phyloP scores from a whole-genome alignment of 2,888 invertebrate species.

The Platynereis dumerilii region DNA sequence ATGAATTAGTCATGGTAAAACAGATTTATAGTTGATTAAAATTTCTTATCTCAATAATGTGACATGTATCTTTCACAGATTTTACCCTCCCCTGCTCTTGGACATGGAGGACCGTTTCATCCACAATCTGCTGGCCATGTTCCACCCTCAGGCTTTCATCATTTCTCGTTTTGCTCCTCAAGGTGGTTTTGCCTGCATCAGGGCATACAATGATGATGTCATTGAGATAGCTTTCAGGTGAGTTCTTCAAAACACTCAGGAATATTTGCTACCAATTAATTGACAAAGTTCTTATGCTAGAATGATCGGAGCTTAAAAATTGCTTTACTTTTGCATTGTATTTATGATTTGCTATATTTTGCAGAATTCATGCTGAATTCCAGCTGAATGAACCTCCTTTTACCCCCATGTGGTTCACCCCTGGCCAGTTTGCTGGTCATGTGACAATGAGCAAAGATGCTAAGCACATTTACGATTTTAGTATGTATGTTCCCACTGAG shows the following conservation, averaged over 20 bases:
- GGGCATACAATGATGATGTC: constrained; percentile 51
- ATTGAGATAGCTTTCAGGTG: constrained; percentile 60
- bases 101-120: constrained; percentile 41
- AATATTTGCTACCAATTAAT: too few species aligned
- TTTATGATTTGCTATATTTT: neutral
- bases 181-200: constrained; percentile 50
- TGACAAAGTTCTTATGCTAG: too few species aligned
- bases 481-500: constrained; percentile 54
- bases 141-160: constrained; percentile 61
- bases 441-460: constrained; percentile 51
- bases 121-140: constrained; percentile 51
- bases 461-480: constrained; percentile 47
- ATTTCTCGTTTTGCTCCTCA: constrained; percentile 53
- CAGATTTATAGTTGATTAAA: too few species aligned
- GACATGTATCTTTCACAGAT: too few species aligned
- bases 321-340: too few species aligned
- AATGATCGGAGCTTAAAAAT: too few species aligned
- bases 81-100: constrained; percentile 46
- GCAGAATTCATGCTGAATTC: constrained; percentile 61
- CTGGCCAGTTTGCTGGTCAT: constrained; percentile 59
- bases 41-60: too few species aligned
- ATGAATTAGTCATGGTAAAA: too few species aligned
- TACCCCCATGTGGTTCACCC: constrained; percentile 62
- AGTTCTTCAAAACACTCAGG: too few species aligned
- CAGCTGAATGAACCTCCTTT: constrained; percentile 60